Evolutionary conservation across 2,888 invertebrate genomes (phyloP).

Genomic region (Eupeodes luniger): DNA sequence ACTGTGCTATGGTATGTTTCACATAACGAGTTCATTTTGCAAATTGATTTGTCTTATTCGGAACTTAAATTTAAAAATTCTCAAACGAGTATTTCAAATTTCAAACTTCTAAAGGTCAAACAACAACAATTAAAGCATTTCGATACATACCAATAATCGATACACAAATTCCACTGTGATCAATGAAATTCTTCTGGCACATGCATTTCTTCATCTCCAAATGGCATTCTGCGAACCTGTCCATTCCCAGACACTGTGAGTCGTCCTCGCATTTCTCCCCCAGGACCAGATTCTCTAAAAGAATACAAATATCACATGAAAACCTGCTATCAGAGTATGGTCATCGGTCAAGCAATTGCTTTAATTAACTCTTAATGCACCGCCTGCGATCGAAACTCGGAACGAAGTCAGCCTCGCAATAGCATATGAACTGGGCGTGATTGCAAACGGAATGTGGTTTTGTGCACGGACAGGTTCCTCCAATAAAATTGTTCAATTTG

Average conservation of each 20-base stretch:
- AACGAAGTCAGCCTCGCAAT: conserved; percentile 77
- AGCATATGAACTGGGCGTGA: conserved; percentile 78
- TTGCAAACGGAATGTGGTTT: conserved; percentile 79
- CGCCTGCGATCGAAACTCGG: conserved; percentile 81
- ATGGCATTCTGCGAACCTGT: conserved; percentile 79
- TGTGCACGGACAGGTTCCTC: conserved; percentile 81
- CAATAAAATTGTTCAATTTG: conserved; percentile 80
- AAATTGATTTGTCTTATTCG: not conserved
- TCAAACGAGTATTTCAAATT: not conserved
- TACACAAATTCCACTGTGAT: conserved; percentile 78
- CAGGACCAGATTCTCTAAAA: conserved; percentile 78
- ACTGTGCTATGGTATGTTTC: not conserved
- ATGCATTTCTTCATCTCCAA: conserved; percentile 76
- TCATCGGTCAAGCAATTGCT: conserved; percentile 29
- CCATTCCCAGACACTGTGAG: conserved; percentile 79
- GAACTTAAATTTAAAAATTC: not conserved
- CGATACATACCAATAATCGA: conserved; percentile 79
- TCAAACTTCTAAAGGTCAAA: not conserved
- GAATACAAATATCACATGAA: conserved; percentile 45
- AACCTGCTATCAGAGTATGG: conserved; percentile 9
- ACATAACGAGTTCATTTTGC: not conserved
- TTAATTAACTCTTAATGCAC: conserved; percentile 79
- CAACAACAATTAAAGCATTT: not conserved
- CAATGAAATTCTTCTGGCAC: conserved; percentile 79
- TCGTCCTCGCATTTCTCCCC: conserved; percentile 79